Conservation (phyloP, 2,888 invertebrate species). For the Ptilodon capucinus region DNA sequence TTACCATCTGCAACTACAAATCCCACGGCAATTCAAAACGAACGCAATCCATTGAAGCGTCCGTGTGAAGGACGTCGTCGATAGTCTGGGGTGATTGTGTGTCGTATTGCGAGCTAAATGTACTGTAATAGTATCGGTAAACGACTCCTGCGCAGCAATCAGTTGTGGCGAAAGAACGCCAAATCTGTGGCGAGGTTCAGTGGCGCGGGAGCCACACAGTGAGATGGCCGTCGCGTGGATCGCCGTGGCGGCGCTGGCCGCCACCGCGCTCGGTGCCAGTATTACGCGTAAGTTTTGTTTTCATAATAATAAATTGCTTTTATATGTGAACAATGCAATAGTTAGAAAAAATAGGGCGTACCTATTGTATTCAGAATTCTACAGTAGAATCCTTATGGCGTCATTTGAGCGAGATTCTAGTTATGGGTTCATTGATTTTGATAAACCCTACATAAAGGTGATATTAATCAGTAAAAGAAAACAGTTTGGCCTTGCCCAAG, state of each 20-base stretch:
- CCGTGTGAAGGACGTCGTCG: not conserved
- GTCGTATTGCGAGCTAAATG: slow-evolving; percentile 1
- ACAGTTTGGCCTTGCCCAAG: too few relatives aligned
- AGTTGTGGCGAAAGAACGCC: slow-evolving; percentile 66
- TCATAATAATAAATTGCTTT: slow-evolving; percentile 3
- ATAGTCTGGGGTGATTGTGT: not conserved
- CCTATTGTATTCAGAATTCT: not conserved
- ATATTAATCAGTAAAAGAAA: too few relatives aligned
- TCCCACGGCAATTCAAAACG: slow-evolving; percentile 22
- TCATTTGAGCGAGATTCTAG: too few relatives aligned
- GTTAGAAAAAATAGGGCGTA: not conserved
- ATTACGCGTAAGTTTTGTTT: slow-evolving; percentile 64
- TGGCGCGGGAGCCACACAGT: slow-evolving; percentile 63
- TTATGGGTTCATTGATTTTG: too few relatives aligned
- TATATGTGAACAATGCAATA: not conserved
- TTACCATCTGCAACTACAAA: slow-evolving; percentile 31
- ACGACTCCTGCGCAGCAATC: slow-evolving; percentile 49
- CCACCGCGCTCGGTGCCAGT: slow-evolving; percentile 56
- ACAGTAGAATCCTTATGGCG: not conserved
- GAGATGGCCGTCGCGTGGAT: slow-evolving; percentile 72
- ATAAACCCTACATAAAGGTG: too few relatives aligned
- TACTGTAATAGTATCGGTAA: slow-evolving; percentile 1
- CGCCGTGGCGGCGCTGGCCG: slow-evolving; percentile 39
- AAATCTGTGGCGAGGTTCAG: slow-evolving; percentile 56
- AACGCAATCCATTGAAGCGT: slow-evolving; percentile 30